These are phyloP conservation scores for Luperina testacea DNA, from an alignment of 2,888 invertebrate species.

Conservation along the genomic window DNA sequence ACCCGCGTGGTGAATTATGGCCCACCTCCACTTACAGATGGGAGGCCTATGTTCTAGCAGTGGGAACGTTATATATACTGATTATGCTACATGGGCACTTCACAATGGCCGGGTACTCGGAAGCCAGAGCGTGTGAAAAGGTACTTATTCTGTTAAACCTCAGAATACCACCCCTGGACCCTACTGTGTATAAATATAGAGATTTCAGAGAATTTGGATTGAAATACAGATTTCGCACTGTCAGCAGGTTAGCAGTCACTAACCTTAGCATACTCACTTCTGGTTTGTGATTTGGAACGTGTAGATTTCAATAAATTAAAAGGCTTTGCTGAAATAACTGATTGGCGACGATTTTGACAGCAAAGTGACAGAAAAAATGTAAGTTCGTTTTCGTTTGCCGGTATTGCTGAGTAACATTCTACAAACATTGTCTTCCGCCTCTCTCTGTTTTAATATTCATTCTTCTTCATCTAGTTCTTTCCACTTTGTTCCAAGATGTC, in stretches of 20 bases:
- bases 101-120: background rate
- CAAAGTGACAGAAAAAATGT: background rate
- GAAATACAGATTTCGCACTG: background rate
- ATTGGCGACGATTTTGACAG: background rate
- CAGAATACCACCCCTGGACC: too few relatives aligned
- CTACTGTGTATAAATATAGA: background rate
- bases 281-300: background rate
- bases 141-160: background rate
- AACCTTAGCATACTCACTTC: background rate
- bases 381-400: background rate
- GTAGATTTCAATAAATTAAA: background rate
- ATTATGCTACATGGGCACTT: background rate
- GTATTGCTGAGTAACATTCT: background rate
- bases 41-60: background rate
- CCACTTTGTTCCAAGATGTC: background rate
- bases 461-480: background rate
- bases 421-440: background rate
- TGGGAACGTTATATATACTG: background rate
- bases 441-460: too few relatives aligned
- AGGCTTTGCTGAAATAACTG: background rate
- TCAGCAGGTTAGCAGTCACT: background rate
- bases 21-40: background rate
- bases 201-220: constrained; percentile 1
- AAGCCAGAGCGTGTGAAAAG: background rate
- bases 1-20: background rate